Percentiles rank a stretch among this genome's conserved stretches.
Evolutionary conservation across 2,888 invertebrate genomes (phyloP).

Genomic region (Ichneumoninae sp.): DNA sequence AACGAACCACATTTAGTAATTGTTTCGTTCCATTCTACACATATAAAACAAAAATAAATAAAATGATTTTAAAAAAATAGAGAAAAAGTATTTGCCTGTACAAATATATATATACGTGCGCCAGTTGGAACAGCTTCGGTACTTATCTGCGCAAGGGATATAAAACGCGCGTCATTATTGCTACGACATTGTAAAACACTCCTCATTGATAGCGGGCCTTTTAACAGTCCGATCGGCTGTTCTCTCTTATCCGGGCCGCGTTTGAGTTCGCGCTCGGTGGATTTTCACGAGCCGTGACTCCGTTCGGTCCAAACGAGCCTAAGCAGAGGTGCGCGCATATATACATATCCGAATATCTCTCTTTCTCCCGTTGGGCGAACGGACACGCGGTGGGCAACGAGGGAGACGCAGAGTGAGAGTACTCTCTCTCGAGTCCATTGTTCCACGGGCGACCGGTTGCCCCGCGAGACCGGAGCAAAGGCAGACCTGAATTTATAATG

Average conservation of each 20-base stretch:
- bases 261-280: slow-evolving; percentile 52
- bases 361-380: slow-evolving; percentile 43
- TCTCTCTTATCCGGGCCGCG: slow-evolving; percentile 59
- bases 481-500: slow-evolving; percentile 77
- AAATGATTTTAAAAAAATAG: too few species aligned
- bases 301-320: slow-evolving; percentile 34
- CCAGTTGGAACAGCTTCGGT: slow-evolving; percentile 2
- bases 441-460: slow-evolving; percentile 74
- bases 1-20: slow-evolving; percentile 77
- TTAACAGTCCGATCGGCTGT: slow-evolving; percentile 57
- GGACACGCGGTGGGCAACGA: slow-evolving; percentile 20
- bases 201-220: slow-evolving; percentile 74
- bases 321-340: background rate
- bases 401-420: slow-evolving; percentile 27
- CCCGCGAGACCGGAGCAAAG: slow-evolving; percentile 43
- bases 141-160: slow-evolving; percentile 29
- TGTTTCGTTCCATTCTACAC: slow-evolving; percentile 73
- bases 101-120: background rate
- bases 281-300: slow-evolving; percentile 42
- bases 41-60: too few species aligned
- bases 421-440: slow-evolving; percentile 71
- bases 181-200: slow-evolving; percentile 77
- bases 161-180: slow-evolving; percentile 72
- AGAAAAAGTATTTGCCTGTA: slow-evolving; percentile 13
- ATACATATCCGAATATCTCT: background rate